These are phyloP conservation scores for Nasonia giraulti DNA, from an alignment of 1,140 invertebrate species.

Conservation along the genomic window DNA sequence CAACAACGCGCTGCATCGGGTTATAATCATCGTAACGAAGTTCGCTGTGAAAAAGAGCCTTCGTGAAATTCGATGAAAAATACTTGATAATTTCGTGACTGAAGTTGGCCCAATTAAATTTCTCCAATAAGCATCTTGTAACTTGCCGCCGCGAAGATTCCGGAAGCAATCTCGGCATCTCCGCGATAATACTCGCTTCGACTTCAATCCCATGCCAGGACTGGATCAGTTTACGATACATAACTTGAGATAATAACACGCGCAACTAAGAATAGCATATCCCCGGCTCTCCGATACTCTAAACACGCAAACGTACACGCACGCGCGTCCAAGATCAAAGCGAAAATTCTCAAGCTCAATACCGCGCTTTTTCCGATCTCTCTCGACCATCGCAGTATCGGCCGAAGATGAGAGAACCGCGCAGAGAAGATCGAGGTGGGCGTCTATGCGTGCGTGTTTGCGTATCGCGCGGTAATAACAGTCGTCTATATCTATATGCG, in stretches of 20 bases:
- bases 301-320: neutral
- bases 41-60: neutral
- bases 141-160: neutral
- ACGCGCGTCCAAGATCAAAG: neutral
- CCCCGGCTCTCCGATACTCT: no score
- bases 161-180: neutral
- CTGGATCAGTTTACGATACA: neutral
- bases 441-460: neutral
- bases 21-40: neutral
- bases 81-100: neutral
- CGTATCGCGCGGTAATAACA: constrained; percentile 6
- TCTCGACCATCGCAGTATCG: neutral
- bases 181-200: neutral
- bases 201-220: neutral
- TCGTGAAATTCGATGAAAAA: neutral
- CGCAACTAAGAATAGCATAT: neutral
- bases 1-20: neutral
- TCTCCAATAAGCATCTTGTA: neutral
- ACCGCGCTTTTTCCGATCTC: neutral
- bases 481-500: neutral
- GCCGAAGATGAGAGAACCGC: neutral
- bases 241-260: neutral
- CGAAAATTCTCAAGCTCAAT: neutral
- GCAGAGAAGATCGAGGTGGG: neutral
- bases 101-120: neutral